Conservation (phyloP, 2,113 vertebrate genomes). For the Pluvianellus socialis region DNA sequence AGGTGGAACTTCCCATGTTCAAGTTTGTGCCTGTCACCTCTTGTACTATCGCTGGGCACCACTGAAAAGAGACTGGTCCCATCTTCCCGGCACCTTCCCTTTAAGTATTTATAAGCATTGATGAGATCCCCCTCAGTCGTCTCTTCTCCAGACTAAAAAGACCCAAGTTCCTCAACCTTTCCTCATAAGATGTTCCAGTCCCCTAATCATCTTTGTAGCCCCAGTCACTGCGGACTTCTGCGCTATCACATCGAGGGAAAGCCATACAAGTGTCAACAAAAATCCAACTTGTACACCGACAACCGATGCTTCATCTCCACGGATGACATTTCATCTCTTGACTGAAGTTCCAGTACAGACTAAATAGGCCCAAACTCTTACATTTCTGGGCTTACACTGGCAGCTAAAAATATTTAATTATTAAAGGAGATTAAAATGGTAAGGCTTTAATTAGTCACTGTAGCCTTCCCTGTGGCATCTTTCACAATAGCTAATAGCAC, state of each 20-base stretch:
- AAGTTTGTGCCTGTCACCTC: too few relatives aligned
- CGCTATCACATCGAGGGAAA: neutral
- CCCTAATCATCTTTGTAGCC: too few relatives aligned
- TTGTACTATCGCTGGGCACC: too few relatives aligned
- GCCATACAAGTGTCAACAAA: accelerated
- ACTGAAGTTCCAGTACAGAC: neutral
- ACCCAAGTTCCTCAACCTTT: too few relatives aligned
- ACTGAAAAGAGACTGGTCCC: too few relatives aligned
- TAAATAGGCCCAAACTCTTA: neutral
- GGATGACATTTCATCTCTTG: neutral
- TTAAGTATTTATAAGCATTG: too few relatives aligned
- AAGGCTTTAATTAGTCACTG: neutral
- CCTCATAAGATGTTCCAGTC: too few relatives aligned
- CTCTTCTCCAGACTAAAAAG: too few relatives aligned
- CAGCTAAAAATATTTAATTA: neutral
- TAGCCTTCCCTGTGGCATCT: neutral
- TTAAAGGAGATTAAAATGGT: neutral
- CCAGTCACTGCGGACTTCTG: neutral
- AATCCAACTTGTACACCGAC: neutral
- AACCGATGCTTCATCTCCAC: neutral
- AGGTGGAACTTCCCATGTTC: too few relatives aligned
- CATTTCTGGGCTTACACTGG: neutral
- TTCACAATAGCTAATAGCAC: neutral
- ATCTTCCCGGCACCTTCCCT: too few relatives aligned
- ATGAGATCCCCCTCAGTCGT: too few relatives aligned